Percentiles rank a stretch among this genome's conserved stretches.
phyloP scores from a whole-genome alignment of 2,797 vertebrate species.

The Poecilia velifera region DNA sequence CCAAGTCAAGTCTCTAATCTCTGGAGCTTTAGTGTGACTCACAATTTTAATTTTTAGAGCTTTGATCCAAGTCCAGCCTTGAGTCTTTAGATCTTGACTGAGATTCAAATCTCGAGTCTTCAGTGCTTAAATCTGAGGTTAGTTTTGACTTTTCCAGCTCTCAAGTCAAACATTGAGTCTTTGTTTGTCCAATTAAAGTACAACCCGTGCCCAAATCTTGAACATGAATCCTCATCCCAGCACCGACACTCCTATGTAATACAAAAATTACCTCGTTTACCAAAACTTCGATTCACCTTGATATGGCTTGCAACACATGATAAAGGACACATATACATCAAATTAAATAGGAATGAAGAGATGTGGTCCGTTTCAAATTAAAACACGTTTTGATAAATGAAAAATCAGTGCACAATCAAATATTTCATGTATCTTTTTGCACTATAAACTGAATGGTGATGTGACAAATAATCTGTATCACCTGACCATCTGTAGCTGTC shows the following conservation, averaged over 20 bases:
- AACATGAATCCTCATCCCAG: not conserved
- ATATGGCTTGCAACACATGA: not conserved
- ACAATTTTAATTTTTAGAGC: too few relatives aligned
- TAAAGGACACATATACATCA: not conserved
- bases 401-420: not conserved
- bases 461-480: not conserved
- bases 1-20: too few relatives aligned
- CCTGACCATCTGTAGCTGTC: not conserved
- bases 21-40: too few relatives aligned
- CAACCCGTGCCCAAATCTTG: not conserved
- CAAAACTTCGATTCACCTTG: not conserved
- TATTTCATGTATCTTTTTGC: not conserved
- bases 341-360: not conserved
- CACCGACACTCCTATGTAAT: too few relatives aligned
- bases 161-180: not conserved
- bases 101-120: not conserved
- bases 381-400: not conserved
- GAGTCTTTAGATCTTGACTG: not conserved
- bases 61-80: not conserved
- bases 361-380: not conserved
- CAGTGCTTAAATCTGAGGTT: not conserved
- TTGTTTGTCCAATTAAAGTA: not conserved
- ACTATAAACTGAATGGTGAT: not conserved
- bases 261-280: not conserved
- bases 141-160: not conserved